Base-by-base conservation (phyloP, 2,113 vertebrate genomes). In the Pseudorhombus dupliciocellatus region DNA sequence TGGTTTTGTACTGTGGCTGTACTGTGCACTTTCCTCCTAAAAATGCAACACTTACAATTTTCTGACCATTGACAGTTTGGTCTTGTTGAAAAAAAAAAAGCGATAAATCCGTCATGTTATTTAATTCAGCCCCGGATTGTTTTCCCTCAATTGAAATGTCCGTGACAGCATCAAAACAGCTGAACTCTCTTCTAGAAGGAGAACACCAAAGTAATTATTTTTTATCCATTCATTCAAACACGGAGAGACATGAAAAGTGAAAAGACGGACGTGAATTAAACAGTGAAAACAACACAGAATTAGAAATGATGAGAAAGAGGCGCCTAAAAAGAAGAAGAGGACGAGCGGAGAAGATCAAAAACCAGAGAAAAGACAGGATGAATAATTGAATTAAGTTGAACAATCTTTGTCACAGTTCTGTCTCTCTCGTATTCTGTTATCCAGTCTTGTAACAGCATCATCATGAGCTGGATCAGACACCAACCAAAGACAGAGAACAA, bases 391-490 rank as follows among this genome's bases (percentile, higher is more conserved):
- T 58, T 44, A 46, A 70, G 34, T 55, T 51, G 37, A 63, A 72
- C 69, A 75, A 62, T 46, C 34, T 60, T 25, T 15, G 55, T 70
- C 44, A 28, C 57, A 57, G n/a, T 31, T 67, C 55, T 40, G 31
- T 42, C 65, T 62, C 26, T 60, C 34, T 70, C 42, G 16, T 58
- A 24, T 30, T 53, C 25, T 60, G 44, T 66, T 44, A 51, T 54
- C 24, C 51, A 44, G 0, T 80, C 52, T 63, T 73, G 62, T 68
- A 63, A 50, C 40, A 31, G 68, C 40, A 61, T 68, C 69, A 7
- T 31, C 24, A 44, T 7, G 61, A 71, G 24, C 55, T 58, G 63
- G 61, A 81, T 80, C 70, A 79, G 62, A 75, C 31, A 44, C 25
- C 11, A 66, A 54, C 34, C 58, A 59, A 25, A 72, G 69, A 62